These are phyloP conservation scores for Harpalus rubripes DNA, from an alignment of 2,888 invertebrate species.

Conservation along the genomic window DNA sequence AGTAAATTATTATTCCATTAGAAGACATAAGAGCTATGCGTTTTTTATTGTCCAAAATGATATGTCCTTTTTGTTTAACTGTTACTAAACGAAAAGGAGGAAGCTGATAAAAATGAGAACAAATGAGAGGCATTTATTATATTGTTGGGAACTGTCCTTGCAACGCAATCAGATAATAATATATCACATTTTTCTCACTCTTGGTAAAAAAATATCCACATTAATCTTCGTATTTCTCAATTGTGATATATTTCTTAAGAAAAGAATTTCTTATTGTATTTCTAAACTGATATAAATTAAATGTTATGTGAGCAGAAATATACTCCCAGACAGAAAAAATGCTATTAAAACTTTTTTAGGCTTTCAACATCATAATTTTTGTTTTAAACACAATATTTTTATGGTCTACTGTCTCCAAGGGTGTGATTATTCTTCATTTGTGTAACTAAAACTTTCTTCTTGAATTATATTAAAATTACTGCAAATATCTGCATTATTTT, in stretches of 20 bases:
- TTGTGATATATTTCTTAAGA: slow-evolving; percentile 4
- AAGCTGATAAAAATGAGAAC: slow-evolving; percentile 18
- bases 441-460: too few species aligned
- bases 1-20: background rate
- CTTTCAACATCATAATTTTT: background rate
- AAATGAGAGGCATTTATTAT: slow-evolving; percentile 29
- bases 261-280: slow-evolving; percentile 2
- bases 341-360: slow-evolving; percentile 2
- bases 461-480: too few species aligned
- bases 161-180: slow-evolving; percentile 31
- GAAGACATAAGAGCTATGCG: background rate
- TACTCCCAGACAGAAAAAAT: background rate
- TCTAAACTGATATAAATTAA: slow-evolving; percentile 22
- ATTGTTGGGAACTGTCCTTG: background rate
- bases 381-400: background rate
- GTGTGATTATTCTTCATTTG: too few species aligned
- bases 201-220: slow-evolving; percentile 25
- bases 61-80: background rate
- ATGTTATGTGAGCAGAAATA: background rate
- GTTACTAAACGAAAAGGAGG: background rate
- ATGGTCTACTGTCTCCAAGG: too few species aligned
- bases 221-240: slow-evolving; percentile 29
- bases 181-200: slow-evolving; percentile 42
- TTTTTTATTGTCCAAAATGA: background rate
- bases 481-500: too few species aligned